Evolutionary conservation across 2,113 vertebrate species (phyloP).

Genomic region (Brienomyrus brachyistius): DNA sequence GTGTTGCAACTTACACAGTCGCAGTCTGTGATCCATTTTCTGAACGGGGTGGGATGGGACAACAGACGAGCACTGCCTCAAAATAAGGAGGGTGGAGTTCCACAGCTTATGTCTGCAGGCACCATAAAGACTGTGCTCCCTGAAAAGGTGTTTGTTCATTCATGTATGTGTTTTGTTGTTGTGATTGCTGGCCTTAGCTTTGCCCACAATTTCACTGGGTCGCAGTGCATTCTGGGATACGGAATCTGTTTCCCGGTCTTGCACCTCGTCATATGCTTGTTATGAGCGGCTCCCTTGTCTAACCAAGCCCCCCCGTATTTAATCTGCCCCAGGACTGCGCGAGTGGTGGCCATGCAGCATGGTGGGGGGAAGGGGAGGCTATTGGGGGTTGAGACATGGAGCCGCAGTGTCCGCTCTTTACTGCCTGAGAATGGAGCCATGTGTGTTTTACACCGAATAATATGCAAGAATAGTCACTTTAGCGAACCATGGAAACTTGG

Average conservation of each 20-base stretch:
- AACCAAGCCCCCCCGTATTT: background rate
- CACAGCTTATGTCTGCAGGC: background rate
- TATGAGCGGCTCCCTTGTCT: background rate
- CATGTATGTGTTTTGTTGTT: background rate
- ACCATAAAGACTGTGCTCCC: background rate
- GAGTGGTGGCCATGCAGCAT: slow-evolving; percentile 20
- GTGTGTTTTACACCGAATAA: background rate
- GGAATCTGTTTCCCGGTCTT: background rate
- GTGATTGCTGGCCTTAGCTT: background rate
- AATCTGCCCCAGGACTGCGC: background rate
- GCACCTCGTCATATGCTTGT: background rate
- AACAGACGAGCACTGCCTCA: background rate
- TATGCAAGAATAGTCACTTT: background rate
- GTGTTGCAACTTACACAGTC: background rate
- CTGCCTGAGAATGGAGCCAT: background rate
- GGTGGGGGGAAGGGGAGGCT: slow-evolving; percentile 34
- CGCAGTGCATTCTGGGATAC: background rate
- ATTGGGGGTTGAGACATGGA: background rate
- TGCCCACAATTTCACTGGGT: background rate
- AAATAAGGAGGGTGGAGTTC: background rate
- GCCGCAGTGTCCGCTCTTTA: background rate
- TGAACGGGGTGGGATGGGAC: background rate
- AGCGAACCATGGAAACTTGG: background rate
- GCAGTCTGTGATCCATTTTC: background rate
- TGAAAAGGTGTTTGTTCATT: background rate